These are phyloP conservation scores for Trinectes maculatus DNA, from an alignment of 2,113 vertebrate genomes.

Conservation along the genomic window DNA sequence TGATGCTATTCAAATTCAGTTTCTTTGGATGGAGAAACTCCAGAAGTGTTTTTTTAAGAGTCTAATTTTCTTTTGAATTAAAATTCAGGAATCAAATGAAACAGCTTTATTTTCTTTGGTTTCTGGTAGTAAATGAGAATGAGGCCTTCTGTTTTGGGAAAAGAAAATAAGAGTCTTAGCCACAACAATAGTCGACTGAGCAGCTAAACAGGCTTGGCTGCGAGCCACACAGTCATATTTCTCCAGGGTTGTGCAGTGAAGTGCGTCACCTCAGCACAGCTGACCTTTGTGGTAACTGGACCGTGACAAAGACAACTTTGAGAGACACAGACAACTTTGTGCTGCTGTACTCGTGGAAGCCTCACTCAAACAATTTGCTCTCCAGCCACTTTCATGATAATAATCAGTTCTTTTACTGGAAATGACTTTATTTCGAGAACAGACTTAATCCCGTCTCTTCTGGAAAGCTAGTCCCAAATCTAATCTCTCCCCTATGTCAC, in stretches of 20 bases:
- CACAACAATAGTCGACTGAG: conserved; percentile 78
- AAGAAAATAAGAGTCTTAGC: conserved; percentile 60
- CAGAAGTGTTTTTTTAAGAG: too few relatives aligned
- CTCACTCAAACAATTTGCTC: too few relatives aligned
- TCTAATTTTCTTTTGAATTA: too few relatives aligned
- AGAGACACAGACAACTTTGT: conserved; percentile 31
- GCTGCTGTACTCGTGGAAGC: neutral
- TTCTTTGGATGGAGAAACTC: too few relatives aligned
- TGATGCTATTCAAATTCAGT: too few relatives aligned
- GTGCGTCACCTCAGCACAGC: conserved; percentile 63
- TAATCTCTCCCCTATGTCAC: too few relatives aligned
- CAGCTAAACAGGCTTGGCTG: conserved; percentile 59
- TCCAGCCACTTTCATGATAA: too few relatives aligned
- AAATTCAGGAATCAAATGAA: too few relatives aligned
- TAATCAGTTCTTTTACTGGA: too few relatives aligned
- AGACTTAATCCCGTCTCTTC: too few relatives aligned
- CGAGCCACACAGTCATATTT: conserved; percentile 71
- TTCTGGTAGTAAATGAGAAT: conserved; percentile 14
- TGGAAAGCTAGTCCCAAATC: too few relatives aligned
- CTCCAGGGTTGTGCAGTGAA: conserved; percentile 51
- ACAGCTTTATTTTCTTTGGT: neutral
- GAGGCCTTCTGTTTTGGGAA: conserved; percentile 35
- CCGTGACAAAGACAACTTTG: conserved; percentile 32
- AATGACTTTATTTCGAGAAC: too few relatives aligned
- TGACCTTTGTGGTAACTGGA: conserved; percentile 68